phyloP scores from a whole-genome alignment of 2,113 vertebrate species.

The Garra rufa region DNA sequence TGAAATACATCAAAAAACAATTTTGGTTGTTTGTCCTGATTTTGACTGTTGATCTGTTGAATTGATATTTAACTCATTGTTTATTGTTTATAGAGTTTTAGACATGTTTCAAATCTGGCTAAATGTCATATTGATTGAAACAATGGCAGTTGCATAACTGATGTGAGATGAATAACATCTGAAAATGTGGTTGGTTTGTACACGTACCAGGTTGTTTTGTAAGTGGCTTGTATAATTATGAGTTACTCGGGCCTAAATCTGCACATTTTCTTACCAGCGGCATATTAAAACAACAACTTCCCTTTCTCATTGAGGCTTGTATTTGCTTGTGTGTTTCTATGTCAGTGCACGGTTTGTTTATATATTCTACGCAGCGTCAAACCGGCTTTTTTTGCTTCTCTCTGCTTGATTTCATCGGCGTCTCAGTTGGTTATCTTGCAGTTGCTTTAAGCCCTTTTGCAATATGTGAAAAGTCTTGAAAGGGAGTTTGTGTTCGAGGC shows the following conservation, averaged over 20 bases:
- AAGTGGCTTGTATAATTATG: not conserved
- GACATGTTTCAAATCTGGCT: not conserved
- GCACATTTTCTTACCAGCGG: not conserved
- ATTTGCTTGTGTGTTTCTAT: conserved; percentile 23
- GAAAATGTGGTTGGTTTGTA: not conserved
- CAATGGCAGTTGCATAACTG: not conserved
- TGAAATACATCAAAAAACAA: not conserved
- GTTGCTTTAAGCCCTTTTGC: conserved; percentile 48
- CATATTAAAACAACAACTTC: conserved; percentile 7
- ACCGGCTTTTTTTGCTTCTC: not conserved
- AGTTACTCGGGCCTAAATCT: not conserved
- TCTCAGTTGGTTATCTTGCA: conserved; percentile 34
- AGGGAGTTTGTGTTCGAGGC: conserved; percentile 54
- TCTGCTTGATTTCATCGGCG: conserved; percentile 31
- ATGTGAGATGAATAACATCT: conserved; percentile 16
- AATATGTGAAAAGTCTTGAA: conserved; percentile 49
- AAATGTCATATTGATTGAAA: not conserved
- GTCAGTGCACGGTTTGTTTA: not conserved
- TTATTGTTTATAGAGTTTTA: not conserved
- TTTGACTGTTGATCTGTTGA: not conserved
- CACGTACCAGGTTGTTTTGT: not conserved
- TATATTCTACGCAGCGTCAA: not conserved
- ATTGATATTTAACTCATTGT: not conserved
- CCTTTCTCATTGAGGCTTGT: conserved; percentile 5
- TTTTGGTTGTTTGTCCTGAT: not conserved